Percentiles rank a stretch among this genome's conserved stretches.
Conservation (phyloP, 2,113 vertebrate genomes). For the Centrocercus urophasianus region DNA sequence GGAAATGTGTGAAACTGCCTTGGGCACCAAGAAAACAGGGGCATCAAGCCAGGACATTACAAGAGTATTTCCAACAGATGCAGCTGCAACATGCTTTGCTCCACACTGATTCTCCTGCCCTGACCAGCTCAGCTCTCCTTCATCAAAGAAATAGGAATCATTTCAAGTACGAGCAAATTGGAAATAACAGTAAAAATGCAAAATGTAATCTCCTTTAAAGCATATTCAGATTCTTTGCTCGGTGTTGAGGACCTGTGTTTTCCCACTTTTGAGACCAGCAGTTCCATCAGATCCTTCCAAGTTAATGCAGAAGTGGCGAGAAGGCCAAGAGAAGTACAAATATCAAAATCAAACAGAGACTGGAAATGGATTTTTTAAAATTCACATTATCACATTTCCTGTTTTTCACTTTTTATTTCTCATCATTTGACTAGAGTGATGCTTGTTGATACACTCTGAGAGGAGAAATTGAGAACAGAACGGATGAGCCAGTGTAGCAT, state of each 20-base stretch:
- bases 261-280: background rate
- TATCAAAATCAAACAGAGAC: background rate
- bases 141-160: background rate
- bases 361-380: background rate
- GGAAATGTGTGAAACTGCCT: conserved; percentile 73
- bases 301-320: background rate
- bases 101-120: background rate
- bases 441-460: background rate
- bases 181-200: background rate
- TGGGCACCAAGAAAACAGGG: conserved; percentile 67
- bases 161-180: conserved; percentile 6
- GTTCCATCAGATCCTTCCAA: background rate
- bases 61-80: conserved; percentile 65
- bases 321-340: background rate
- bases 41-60: conserved; percentile 61
- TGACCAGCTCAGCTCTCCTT: conserved; percentile 41
- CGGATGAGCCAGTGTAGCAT: background rate
- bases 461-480: background rate
- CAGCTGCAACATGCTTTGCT: conserved; percentile 65
- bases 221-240: background rate
- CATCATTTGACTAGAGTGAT: background rate
- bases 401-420: background rate
- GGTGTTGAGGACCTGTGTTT: background rate
- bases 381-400: background rate
- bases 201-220: background rate